phyloP scores from a whole-genome alignment of 2,797 vertebrate genomes.

The Spondyliosoma cantharus region DNA sequence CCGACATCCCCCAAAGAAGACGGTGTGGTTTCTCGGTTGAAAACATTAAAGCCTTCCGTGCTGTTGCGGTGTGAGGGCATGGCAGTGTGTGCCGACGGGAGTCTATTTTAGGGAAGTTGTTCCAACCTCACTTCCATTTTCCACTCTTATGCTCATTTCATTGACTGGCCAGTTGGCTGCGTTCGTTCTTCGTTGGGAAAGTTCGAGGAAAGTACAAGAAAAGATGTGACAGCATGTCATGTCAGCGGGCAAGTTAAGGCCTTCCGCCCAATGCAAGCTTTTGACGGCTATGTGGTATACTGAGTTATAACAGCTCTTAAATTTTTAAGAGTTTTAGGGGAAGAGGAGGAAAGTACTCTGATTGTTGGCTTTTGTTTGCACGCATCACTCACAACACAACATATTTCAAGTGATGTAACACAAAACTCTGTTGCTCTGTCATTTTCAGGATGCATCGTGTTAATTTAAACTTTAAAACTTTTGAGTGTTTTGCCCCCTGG shows the following conservation, averaged over 20 bases:
- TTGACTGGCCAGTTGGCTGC: conserved; percentile 52
- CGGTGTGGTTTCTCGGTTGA: conserved; percentile 42
- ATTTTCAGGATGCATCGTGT: neutral
- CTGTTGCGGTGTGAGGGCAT: conserved; percentile 54
- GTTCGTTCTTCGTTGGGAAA: conserved; percentile 18
- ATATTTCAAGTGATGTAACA: neutral
- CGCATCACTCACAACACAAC: neutral
- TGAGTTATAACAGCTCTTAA: neutral
- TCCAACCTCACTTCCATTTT: conserved; percentile 69
- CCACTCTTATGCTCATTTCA: conserved; percentile 64
- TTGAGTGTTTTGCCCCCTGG: neutral
- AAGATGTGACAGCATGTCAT: conserved; percentile 25
- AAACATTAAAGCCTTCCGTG: conserved; percentile 62
- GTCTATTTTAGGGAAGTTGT: conserved; percentile 75
- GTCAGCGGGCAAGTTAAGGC: conserved; percentile 15
- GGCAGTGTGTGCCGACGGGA: conserved; percentile 53
- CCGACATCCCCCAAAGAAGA: conserved; percentile 43
- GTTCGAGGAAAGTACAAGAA: conserved; percentile 24
- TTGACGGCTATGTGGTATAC: neutral
- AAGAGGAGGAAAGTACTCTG: neutral
- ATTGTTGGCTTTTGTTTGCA: conserved; percentile 1
- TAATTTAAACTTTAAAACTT: conserved; percentile 22
- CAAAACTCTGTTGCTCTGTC: neutral
- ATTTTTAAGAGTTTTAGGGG: conserved; percentile 3
- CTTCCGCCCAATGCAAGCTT: neutral